These are phyloP conservation scores for Leptonema lineaticorne DNA, from an alignment of 1,140 invertebrate species.

Conservation along the genomic window DNA sequence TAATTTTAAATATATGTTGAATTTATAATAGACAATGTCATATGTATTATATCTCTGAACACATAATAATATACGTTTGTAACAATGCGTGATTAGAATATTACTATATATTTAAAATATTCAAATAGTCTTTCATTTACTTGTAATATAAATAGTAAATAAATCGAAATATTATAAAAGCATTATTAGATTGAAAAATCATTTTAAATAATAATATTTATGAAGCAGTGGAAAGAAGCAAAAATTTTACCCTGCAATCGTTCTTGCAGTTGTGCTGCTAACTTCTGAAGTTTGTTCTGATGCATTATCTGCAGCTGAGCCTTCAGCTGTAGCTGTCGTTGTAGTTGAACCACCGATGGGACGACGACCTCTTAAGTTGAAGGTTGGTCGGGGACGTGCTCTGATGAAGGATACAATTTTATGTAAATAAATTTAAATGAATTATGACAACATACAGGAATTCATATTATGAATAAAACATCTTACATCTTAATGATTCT, in stretches of 20 bases:
- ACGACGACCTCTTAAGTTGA: slow-evolving; percentile 34
- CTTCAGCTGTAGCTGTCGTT: slow-evolving; percentile 16
- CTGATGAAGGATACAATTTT: too few relatives aligned
- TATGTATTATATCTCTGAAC: neutral
- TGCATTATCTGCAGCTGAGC: neutral
- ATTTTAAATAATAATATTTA: too few relatives aligned
- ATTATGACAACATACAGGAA: too few relatives aligned
- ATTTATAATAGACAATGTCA: neutral
- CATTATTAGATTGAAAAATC: neutral
- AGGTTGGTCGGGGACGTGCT: slow-evolving; percentile 22
- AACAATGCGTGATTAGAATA: neutral
- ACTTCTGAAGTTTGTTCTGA: slow-evolving; percentile 13
- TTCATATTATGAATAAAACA: too few relatives aligned
- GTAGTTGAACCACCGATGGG: slow-evolving; percentile 29
- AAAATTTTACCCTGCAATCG: slow-evolving; percentile 27
- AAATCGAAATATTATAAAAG: neutral
- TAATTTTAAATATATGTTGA: neutral
- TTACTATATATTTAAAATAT: neutral
- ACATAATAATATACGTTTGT: neutral
- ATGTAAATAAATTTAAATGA: too few relatives aligned
- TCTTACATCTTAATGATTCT: too few relatives aligned
- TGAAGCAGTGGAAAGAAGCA: neutral
- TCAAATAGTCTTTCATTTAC: neutral
- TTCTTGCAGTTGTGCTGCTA: slow-evolving; percentile 26
- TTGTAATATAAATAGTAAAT: neutral